Conservation (phyloP, 1,140 invertebrate genomes). For the Aphelinus atriplicis region DNA sequence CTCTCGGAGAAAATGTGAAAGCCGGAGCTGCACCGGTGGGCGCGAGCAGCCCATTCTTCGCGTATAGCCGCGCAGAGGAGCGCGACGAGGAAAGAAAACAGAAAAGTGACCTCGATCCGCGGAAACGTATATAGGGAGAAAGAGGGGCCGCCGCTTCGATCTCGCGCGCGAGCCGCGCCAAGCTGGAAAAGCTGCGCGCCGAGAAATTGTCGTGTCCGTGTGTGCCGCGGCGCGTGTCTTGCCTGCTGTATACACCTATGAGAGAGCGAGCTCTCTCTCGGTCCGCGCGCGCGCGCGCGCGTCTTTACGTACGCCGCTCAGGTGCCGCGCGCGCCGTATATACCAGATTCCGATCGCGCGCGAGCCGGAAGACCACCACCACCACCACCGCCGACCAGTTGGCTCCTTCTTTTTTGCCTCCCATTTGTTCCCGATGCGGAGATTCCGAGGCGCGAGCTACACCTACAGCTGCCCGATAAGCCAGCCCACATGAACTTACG, state of each 20-base stretch:
- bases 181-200: constrained; percentile 34
- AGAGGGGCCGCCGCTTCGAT: too few relatives aligned
- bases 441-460: constrained; percentile 12
- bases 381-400: neutral
- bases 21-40: constrained; percentile 23
- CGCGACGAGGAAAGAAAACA: constrained; percentile 38
- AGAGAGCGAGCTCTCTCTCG: neutral
- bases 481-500: neutral
- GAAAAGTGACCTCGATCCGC: constrained; percentile 53
- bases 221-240: constrained; percentile 38
- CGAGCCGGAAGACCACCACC: constrained; percentile 11
- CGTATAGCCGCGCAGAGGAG: constrained; percentile 28
- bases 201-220: constrained; percentile 1
- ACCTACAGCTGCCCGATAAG: neutral
- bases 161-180: too few relatives aligned
- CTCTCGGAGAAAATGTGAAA: constrained; percentile 56
- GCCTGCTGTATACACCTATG: neutral
- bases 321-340: neutral
- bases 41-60: constrained; percentile 27
- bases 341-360: constrained; percentile 1
- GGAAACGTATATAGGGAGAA: neutral
- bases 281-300: neutral
- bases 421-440: neutral
- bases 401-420: neutral
- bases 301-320: neutral